A percentile compares a stretch with the other conserved stretches of the same genome.
These are phyloP conservation scores for Dinoponera quadriceps DNA, from an alignment of 1,140 invertebrate genomes.

Conservation along the genomic window DNA sequence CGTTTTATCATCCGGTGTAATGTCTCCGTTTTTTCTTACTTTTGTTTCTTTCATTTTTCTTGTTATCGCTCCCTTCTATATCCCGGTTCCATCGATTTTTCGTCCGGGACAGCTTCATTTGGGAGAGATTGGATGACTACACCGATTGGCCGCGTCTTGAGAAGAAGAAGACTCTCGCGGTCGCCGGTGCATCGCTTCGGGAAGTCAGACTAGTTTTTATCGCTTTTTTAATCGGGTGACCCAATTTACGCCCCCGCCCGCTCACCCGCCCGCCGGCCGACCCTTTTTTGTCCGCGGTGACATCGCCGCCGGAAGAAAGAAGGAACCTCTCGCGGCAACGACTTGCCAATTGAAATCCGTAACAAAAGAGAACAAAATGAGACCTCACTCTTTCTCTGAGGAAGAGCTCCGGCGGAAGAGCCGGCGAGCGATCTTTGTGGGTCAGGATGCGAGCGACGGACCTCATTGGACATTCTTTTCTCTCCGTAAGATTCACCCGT, in stretches of 20 bases:
- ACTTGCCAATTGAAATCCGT: conserved; percentile 70
- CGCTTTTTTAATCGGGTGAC: conserved; percentile 60
- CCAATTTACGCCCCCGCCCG: conserved; percentile 50
- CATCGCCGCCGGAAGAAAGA: conserved; percentile 15
- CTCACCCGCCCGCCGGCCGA: background rate
- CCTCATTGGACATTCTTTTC: conserved; percentile 43
- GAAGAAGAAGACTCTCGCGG: background rate
- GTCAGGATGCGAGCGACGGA: conserved; percentile 51
- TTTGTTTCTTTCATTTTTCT: too few species aligned
- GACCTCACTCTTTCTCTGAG: conserved; percentile 11
- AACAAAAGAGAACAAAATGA: conserved; percentile 68
- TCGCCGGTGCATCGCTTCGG: background rate
- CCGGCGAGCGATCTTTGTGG: conserved; percentile 61
- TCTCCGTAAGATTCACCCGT: background rate
- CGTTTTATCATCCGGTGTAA: background rate
- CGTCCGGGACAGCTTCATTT: background rate
- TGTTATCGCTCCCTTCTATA: background rate
- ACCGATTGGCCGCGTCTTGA: background rate
- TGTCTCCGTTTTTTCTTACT: conserved; percentile 1
- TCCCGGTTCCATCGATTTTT: background rate
- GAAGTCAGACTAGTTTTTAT: conserved; percentile 2
- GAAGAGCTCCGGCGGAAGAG: conserved; percentile 14
- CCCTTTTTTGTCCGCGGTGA: conserved; percentile 15
- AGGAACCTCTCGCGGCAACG: conserved; percentile 37
- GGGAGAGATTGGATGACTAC: background rate